Base-by-base conservation (phyloP, 2,888 invertebrate species). In the Calephelis perditalis region DNA sequence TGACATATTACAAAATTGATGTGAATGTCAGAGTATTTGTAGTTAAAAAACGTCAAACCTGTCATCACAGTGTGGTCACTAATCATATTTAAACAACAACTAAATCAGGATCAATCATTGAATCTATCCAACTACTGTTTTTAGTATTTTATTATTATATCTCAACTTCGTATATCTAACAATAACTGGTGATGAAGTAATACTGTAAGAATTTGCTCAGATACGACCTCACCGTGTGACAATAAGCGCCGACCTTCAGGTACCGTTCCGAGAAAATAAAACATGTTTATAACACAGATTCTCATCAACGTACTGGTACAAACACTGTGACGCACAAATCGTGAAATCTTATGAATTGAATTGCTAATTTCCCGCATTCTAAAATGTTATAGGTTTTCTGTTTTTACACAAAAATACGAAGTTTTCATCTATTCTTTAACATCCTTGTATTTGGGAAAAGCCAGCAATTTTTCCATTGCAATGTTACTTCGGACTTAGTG, bases 221-320 rank as follows among this genome's bases (percentile, higher is more conserved):
- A 45, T 54, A 57, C 63, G 72, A 74, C 78, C 75, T 78, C 74
- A 72, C 66, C 72, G 65, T 70, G 68, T 67, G 73, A 75, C 75
- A 73, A 70, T 68, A 72, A 71, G 70, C 66, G 67, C 67, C 72
- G 78, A 78, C 82, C 84, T 85, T 81, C 82, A 76, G 73, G 73
- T 75, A 68, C 69, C 58, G 67, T 67, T 68, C 68, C 63, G 62
- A 69, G 71, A 69, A 68, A 68, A 67, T 65, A 68, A 40, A 40
- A 66, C 65, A 26, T 58, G 26, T 36, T 61, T 43, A 58, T 59
- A 59, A 45, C 11, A 26, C 10, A 15, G 49, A 52, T 35, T 52
- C 49, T 35, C 49, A 52, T 52, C 49, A 52, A 26, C 35, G 26
- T 52, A 35, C 52, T 52, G 52, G 49, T 52, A 52, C 10, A 15